phyloP scores from a whole-genome alignment of 2,888 invertebrate genomes.

The Adineta ricciae region DNA sequence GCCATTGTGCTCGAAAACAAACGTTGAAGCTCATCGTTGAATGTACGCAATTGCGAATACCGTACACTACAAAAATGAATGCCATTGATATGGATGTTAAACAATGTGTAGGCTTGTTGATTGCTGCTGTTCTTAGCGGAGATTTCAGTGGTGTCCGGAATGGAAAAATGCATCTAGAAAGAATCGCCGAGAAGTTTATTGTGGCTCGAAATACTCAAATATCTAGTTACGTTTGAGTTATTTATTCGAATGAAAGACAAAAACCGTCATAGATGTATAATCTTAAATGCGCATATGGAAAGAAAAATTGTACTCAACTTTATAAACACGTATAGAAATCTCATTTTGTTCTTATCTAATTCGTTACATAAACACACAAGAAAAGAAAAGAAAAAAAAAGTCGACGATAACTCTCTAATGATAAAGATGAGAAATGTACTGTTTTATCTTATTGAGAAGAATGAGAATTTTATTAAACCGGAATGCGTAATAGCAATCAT shows the following conservation, averaged over 20 bases:
- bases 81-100: conserved; percentile 89
- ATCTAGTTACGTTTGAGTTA: too few species aligned
- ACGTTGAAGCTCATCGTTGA: conserved; percentile 60
- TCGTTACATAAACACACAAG: not conserved
- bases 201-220: too few species aligned
- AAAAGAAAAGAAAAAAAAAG: not conserved
- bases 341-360: not conserved
- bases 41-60: conserved; percentile 77
- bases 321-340: not conserved
- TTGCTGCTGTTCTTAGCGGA: not conserved
- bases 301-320: not conserved
- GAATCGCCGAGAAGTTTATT: too few species aligned
- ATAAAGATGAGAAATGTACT: not conserved
- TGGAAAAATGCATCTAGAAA: conserved; percentile 14
- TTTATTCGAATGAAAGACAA: not conserved
- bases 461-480: not conserved
- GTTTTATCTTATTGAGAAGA: not conserved
- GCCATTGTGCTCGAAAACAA: not conserved
- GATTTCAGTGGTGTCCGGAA: not conserved
- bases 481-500: not conserved
- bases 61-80: conserved; percentile 85
- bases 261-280: not conserved
- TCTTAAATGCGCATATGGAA: not conserved
- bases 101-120: conserved; percentile 54
- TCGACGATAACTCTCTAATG: not conserved